Conservation (phyloP, 2,113 vertebrate species). For the Gymnocephalus cernua region DNA sequence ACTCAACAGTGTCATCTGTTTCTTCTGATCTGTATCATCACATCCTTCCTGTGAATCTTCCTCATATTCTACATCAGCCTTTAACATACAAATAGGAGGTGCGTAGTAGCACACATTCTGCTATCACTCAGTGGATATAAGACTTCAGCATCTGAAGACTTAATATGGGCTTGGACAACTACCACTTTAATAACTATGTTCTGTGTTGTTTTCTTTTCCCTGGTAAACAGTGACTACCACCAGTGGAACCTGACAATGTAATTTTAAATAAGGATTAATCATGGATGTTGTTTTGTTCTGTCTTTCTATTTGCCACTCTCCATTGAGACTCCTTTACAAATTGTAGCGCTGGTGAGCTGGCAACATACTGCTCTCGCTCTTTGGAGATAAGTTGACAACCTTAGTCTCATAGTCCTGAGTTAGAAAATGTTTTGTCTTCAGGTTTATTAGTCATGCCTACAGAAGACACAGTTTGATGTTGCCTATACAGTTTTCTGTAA, state of each 20-base stretch:
- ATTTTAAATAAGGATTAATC: slow-evolving; percentile 73
- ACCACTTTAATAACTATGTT: slow-evolving; percentile 27
- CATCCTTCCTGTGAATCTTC: background rate
- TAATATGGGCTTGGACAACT: slow-evolving; percentile 10
- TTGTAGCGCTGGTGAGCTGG: slow-evolving; percentile 48
- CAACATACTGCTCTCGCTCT: slow-evolving; percentile 21
- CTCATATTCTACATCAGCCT: slow-evolving; percentile 9
- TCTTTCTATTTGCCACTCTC: slow-evolving; percentile 55
- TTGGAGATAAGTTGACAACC: slow-evolving; percentile 32
- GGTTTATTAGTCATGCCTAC: background rate
- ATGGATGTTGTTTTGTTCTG: slow-evolving; percentile 64
- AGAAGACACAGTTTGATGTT: background rate
- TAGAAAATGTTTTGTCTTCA: slow-evolving; percentile 31
- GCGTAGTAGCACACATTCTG: background rate
- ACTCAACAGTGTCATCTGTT: background rate
- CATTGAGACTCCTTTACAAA: slow-evolving; percentile 59
- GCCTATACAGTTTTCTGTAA: background rate
- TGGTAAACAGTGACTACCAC: slow-evolving; percentile 28
- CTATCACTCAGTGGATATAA: background rate
- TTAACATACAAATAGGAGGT: background rate
- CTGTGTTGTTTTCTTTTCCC: slow-evolving; percentile 6
- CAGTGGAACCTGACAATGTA: slow-evolving; percentile 37
- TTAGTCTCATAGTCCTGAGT: slow-evolving; percentile 7
- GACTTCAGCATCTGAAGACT: background rate
- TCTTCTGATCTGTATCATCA: background rate